Base-by-base conservation (phyloP, 2,113 vertebrate genomes). In the Melanerpes formicivorus region DNA sequence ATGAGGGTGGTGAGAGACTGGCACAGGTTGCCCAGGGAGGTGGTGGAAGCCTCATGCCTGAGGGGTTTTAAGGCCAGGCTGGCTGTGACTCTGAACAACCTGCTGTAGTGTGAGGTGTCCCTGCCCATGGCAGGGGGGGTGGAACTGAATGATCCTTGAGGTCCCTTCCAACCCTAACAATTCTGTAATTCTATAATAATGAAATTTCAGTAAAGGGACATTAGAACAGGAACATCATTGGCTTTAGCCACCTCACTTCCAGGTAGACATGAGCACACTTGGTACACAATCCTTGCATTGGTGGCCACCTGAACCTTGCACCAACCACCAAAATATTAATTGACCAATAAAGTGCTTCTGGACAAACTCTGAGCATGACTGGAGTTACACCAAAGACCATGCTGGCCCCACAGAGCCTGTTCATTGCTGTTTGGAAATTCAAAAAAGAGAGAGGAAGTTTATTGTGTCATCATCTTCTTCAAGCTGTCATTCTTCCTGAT, bases 391-490 rank as follows among this genome's bases (percentile, higher is more conserved):
- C 9, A 37, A 56, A 5, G 23, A 88, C 44, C 48, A 46, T 27
- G 2, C 32, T 67, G 52, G 22, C 60, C 73, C 56, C 85, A 32
- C 25, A 80, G 14, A 46, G 14, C 67, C 72, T 92, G 25, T 44
- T 86, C 26, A 8, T 27, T 72, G 37, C 9, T 91, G 58, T 62
- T 93, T n/a, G 71, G 40, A 90, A 80, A 89, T 77, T 75, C 37
- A 70, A 76, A 70, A 65, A 42, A 55, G 26, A 54, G 29, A 58
- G 37, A 54, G 30, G 55, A 72, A 89, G 10, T n/a, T 80, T 52
- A 87, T 87, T 46, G 48, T 64, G 65, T 90, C 80, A 87, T 55
- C 62, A 72, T 56, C 66, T 87, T 88, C 77, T 72, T 80, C 30
- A 84, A 74, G 60, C 15, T 30, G 13, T 69, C 75, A 37, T 87